Conservation (phyloP, 1,140 invertebrate genomes). For the Camponotus floridanus region DNA sequence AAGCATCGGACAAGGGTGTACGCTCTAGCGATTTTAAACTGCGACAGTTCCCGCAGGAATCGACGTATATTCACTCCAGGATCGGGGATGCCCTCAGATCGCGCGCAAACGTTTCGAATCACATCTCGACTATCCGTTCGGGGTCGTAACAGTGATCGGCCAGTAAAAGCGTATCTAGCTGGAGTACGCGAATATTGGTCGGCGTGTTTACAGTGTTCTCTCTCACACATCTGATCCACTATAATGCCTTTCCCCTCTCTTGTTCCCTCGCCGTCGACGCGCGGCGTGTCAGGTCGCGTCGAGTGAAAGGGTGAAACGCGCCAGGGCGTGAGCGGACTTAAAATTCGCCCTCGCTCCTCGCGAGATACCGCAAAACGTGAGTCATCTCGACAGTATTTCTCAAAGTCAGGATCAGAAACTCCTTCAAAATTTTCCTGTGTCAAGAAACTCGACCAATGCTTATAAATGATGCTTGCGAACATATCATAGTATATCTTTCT, state of each 20-base stretch:
- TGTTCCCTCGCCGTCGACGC: not conserved
- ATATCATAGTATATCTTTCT: not conserved
- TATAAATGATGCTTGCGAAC: not conserved
- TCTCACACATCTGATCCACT: slow-evolving; percentile 64
- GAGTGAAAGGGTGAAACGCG: slow-evolving; percentile 58
- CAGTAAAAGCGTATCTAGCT: slow-evolving; percentile 58
- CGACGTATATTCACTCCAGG: slow-evolving; percentile 12
- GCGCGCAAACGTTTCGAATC: slow-evolving; percentile 65
- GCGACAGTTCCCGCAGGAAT: slow-evolving; percentile 34
- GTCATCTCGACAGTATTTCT: slow-evolving; percentile 49
- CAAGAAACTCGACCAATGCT: not conserved
- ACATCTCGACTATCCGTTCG: slow-evolving; percentile 43
- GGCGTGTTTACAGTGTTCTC: slow-evolving; percentile 64
- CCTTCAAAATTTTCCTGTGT: slow-evolving; percentile 8
- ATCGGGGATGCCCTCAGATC: slow-evolving; percentile 45
- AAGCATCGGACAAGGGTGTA: slow-evolving; percentile 11
- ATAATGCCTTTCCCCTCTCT: not conserved
- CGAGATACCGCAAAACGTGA: slow-evolving; percentile 38
- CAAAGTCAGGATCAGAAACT: slow-evolving; percentile 31
- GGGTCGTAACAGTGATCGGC: slow-evolving; percentile 19
- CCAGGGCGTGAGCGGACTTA: slow-evolving; percentile 56
- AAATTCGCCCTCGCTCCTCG: slow-evolving; percentile 54
- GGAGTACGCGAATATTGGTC: slow-evolving; percentile 45
- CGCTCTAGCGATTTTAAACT: slow-evolving; percentile 41
- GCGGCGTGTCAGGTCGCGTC: slow-evolving; percentile 56